Evolutionary conservation across 1,140 invertebrate species (phyloP).

Genomic region (Platorchestia sp.): DNA sequence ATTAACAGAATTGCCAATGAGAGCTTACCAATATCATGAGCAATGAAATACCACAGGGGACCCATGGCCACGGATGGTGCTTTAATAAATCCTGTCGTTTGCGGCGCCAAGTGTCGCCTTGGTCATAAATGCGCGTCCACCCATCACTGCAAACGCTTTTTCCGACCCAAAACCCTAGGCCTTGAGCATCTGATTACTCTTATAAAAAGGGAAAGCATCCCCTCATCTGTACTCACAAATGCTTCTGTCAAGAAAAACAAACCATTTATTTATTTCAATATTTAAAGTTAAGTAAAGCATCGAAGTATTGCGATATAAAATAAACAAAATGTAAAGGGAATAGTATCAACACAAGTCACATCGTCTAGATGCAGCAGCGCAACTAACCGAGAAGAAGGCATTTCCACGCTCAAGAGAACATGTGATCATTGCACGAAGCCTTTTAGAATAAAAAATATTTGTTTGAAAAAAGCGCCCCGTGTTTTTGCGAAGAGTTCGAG

Average conservation of each 20-base stretch:
- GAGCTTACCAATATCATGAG: constrained; percentile 52
- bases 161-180: background rate
- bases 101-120: constrained; percentile 3
- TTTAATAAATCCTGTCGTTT: constrained; percentile 48
- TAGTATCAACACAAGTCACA: background rate
- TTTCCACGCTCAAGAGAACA: background rate
- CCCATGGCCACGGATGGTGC: background rate
- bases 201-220: background rate
- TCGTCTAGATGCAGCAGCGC: background rate
- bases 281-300: background rate
- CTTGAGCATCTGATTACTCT: background rate
- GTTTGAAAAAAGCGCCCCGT: background rate
- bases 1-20: constrained; percentile 47
- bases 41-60: constrained; percentile 49
- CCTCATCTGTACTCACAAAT: background rate
- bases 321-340: background rate
- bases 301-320: background rate
- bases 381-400: background rate
- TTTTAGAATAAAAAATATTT: constrained; percentile 11
- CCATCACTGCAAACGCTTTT: background rate
- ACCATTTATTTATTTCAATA: background rate
- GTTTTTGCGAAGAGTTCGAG: background rate
- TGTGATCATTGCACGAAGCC: background rate
- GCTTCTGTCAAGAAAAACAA: background rate
- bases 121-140: background rate